A percentile compares a stretch with the other conserved stretches of the same genome.
Evolutionary conservation across 2,113 vertebrate genomes (phyloP).

Genomic region (Ctenomys sociabilis): DNA sequence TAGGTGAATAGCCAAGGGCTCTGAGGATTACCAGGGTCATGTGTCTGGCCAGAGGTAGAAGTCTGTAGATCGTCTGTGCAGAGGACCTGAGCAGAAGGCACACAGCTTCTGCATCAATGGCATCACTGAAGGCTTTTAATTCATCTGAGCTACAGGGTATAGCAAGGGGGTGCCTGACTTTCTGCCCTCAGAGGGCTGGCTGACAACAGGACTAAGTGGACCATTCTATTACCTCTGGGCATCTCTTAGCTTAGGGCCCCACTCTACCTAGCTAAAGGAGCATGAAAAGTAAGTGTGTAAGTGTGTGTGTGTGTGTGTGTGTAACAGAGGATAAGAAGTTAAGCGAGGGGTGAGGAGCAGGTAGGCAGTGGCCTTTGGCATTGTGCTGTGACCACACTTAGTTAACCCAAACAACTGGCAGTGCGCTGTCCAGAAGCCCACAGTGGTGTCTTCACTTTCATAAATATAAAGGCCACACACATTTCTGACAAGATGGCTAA

Average conservation of each 20-base stretch:
- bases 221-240: conserved; percentile 64
- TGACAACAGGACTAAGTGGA: conserved; percentile 71
- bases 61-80: neutral
- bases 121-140: conserved; percentile 61
- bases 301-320: too few relatives aligned
- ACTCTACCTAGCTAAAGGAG: neutral
- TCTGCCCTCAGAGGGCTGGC: conserved; percentile 60
- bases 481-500: neutral
- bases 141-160: conserved; percentile 43
- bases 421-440: neutral
- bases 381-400: neutral
- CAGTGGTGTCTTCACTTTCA: neutral
- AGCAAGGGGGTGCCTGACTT: conserved; percentile 57
- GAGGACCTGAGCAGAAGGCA: neutral
- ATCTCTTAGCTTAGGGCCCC: conserved; percentile 66
- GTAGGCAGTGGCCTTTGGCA: neutral
- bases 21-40: neutral
- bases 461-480: neutral
- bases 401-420: neutral
- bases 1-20: neutral
- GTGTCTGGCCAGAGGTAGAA: neutral
- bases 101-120: conserved; percentile 61
- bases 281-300: fast-evolving
- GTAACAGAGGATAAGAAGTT: too few relatives aligned
- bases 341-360: neutral